phyloP scores from a whole-genome alignment of 2,113 vertebrate genomes.

The Lipophrys pholis region DNA sequence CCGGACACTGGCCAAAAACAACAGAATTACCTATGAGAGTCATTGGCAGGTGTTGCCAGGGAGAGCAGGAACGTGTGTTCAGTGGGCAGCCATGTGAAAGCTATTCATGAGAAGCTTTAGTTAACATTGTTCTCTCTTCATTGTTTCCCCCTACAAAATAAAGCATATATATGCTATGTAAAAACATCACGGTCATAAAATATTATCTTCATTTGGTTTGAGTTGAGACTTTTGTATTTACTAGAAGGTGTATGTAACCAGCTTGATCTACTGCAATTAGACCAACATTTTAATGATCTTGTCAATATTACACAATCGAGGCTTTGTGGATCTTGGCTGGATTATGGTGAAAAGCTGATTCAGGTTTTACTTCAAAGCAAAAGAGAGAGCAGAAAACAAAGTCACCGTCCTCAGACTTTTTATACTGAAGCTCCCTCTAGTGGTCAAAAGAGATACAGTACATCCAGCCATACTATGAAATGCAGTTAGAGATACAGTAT shows the following conservation, averaged over 20 bases:
- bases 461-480: neutral
- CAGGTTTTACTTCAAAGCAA: neutral
- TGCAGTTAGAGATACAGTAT: neutral
- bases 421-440: conserved; percentile 56
- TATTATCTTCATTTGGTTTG: conserved; percentile 9
- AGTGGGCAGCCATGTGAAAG: conserved; percentile 1
- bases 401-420: neutral
- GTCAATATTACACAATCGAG: conserved; percentile 1
- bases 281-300: conserved; percentile 2
- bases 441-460: conserved; percentile 25
- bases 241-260: neutral
- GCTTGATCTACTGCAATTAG: neutral
- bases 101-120: neutral
- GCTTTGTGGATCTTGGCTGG: neutral
- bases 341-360: conserved; percentile 7
- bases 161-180: neutral
- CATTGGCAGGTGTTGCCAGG: conserved; percentile 26
- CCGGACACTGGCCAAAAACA: conserved; percentile 35
- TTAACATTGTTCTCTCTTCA: neutral
- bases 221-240: neutral
- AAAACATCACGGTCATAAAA: neutral
- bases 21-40: conserved; percentile 25
- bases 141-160: neutral
- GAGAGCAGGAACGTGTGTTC: conserved; percentile 8
- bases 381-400: neutral